These are phyloP conservation scores for Epirrhoe alternata DNA, from an alignment of 2,888 invertebrate genomes.

Conservation along the genomic window DNA sequence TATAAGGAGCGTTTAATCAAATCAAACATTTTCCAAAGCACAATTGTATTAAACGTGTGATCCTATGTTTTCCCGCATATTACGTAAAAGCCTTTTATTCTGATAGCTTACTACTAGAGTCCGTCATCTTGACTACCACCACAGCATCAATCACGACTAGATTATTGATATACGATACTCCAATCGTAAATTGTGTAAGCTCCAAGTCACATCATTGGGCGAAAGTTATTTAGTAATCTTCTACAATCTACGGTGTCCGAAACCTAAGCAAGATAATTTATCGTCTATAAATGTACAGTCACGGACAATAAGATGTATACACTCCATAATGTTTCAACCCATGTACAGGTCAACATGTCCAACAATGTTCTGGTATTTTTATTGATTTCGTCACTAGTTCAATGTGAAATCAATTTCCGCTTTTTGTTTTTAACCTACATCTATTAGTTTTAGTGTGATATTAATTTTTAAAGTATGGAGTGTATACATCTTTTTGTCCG, in stretches of 20 bases:
- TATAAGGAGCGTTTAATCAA: background rate
- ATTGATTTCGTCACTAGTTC: too few relatives aligned
- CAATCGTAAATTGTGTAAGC: conserved; percentile 40
- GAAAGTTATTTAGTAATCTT: conserved; percentile 47
- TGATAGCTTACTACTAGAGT: conserved; percentile 31
- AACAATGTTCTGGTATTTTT: too few relatives aligned
- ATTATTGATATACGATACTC: conserved; percentile 35
- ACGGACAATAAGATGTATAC: too few relatives aligned
- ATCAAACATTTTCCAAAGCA: background rate
- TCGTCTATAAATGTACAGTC: conserved; percentile 44
- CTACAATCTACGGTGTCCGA: conserved; percentile 42
- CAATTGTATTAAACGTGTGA: conserved; percentile 3
- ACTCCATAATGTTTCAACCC: too few relatives aligned
- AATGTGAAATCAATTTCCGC: too few relatives aligned
- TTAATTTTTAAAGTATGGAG: too few relatives aligned
- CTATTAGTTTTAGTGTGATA: too few relatives aligned
- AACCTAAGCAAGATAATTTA: conserved; percentile 46
- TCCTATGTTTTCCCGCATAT: conserved; percentile 10
- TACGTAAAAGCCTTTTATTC: conserved; percentile 19
- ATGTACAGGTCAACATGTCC: too few relatives aligned
- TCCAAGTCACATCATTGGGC: conserved; percentile 36
- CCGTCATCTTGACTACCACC: conserved; percentile 28
- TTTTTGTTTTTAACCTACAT: too few relatives aligned
- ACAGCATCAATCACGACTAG: conserved; percentile 28
- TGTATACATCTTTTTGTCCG: too few relatives aligned